phyloP scores from a whole-genome alignment of 2,113 vertebrate species.

The Spea bombifrons region DNA sequence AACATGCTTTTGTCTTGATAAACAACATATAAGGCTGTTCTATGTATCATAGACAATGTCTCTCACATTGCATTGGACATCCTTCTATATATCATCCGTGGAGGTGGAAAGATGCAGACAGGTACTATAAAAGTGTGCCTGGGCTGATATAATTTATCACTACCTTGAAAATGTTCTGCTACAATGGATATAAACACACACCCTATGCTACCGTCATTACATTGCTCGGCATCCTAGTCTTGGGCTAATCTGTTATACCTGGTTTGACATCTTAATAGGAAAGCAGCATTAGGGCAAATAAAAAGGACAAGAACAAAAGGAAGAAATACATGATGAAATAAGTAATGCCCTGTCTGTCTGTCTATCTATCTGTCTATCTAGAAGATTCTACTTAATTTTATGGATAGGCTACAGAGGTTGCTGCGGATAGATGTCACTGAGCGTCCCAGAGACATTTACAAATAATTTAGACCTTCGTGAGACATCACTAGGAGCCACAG shows the following conservation, averaged over 20 bases:
- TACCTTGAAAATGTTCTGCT: constrained; percentile 24
- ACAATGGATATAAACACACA: constrained; percentile 43
- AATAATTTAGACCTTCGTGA: too few relatives aligned
- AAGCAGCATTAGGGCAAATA: constrained; percentile 46
- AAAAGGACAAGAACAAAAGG: constrained; percentile 47
- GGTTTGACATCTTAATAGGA: constrained; percentile 55
- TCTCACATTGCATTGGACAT: constrained; percentile 15
- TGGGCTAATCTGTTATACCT: constrained; percentile 58
- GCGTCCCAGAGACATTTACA: too few relatives aligned
- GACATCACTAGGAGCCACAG: too few relatives aligned
- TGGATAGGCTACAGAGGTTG: too few relatives aligned
- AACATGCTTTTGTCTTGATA: constrained; percentile 17
- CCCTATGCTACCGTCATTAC: constrained; percentile 24
- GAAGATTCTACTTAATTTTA: too few relatives aligned
- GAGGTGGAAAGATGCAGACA: constrained; percentile 24
- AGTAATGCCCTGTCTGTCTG: neutral
- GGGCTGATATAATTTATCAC: constrained; percentile 26
- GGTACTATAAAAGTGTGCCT: constrained; percentile 24
- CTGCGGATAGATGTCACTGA: too few relatives aligned
- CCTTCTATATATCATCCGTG: constrained; percentile 45
- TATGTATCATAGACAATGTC: constrained; percentile 1
- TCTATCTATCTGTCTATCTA: neutral
- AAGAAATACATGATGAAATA: neutral
- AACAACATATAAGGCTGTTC: constrained; percentile 5
- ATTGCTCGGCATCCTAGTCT: constrained; percentile 52